Base-by-base conservation (phyloP, 2,113 vertebrate genomes). In the Oxygymnocypris stewartii region DNA sequence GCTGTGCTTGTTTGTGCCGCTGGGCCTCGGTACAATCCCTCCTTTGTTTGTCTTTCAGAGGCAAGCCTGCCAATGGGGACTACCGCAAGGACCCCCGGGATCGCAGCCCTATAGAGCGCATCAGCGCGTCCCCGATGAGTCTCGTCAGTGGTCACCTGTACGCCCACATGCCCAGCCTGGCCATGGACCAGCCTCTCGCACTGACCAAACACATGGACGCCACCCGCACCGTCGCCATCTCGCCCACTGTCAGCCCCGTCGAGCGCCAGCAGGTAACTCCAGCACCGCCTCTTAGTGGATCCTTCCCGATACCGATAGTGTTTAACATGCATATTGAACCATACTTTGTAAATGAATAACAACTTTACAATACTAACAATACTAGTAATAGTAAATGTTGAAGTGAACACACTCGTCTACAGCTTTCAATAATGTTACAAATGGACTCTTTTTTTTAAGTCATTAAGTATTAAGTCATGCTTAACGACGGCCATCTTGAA, bases 111-210 rank as follows among this genome's bases (percentile, higher is more conserved):
- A 95, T 97, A 0, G 98, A 99, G 91, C 94, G 98, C 0, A 94
- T 96, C 1, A 94, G 93, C 63, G 94, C 96, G 80, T 96, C 97
- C 0, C 90, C 95, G 51, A 89, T 97, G 92, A 95, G 95, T 92
- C 93, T 99, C 88, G 97, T 97, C 0, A 82, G 93, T 80, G 95
- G 92, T 89, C 97, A 96, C 90, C 92, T 97, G 88, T 99, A 97
- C 78, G 59, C 95, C 88, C 94, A 97, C 92, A 96, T 99, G 91
- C 96, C 97, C 63, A 95, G 94, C 93, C 93, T 99, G 91, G 94
- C 95, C 77, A 95, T 97, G 96, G 98, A 99, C 92, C 98, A 99
- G 95, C 98, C 98, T 7, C 95, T 99, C 28, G 98, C 98, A 73
- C 97, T 99, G 92, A 99, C 98, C 96, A 99, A 99, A 95, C 97